Evolutionary conservation across 2,797 vertebrate species (phyloP).

Genomic region (Micropoecilia bifurca): DNA sequence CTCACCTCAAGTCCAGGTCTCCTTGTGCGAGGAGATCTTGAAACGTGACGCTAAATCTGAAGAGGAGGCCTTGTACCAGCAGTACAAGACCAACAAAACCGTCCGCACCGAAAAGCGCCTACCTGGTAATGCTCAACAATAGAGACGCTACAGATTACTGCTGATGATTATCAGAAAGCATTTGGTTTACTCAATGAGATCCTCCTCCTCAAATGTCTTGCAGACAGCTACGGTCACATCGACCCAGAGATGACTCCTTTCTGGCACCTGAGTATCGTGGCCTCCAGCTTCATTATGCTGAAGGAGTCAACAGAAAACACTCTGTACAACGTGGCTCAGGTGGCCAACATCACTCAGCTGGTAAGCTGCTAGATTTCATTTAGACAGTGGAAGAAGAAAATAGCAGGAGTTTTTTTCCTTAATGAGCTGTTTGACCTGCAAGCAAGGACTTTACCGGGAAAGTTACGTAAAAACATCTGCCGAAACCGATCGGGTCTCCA

Average conservation of each 20-base stretch:
- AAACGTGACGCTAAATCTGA: slow-evolving; percentile 73
- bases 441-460: too few relatives aligned
- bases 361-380: slow-evolving; percentile 64
- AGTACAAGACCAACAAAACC: slow-evolving; percentile 71
- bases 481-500: neutral
- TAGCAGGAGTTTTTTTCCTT: neutral
- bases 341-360: slow-evolving; percentile 89
- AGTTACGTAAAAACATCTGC: neutral
- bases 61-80: slow-evolving; percentile 86
- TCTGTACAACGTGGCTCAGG: slow-evolving; percentile 84
- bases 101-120: slow-evolving; percentile 81
- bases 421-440: neutral
- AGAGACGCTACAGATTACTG: neutral
- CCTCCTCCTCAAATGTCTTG: neutral
- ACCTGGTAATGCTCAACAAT: slow-evolving; percentile 82
- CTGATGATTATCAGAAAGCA: neutral
- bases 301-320: slow-evolving; percentile 89
- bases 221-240: slow-evolving; percentile 88
- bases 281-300: slow-evolving; percentile 88
- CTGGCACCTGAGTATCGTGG: slow-evolving; percentile 81
- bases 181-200: neutral
- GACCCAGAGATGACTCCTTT: slow-evolving; percentile 86
- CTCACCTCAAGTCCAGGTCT: slow-evolving; percentile 83
- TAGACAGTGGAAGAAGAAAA: neutral
- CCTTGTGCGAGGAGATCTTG: slow-evolving; percentile 79